phyloP scores from a whole-genome alignment of 1,140 invertebrate genomes.

The Zaprionus africanus region DNA sequence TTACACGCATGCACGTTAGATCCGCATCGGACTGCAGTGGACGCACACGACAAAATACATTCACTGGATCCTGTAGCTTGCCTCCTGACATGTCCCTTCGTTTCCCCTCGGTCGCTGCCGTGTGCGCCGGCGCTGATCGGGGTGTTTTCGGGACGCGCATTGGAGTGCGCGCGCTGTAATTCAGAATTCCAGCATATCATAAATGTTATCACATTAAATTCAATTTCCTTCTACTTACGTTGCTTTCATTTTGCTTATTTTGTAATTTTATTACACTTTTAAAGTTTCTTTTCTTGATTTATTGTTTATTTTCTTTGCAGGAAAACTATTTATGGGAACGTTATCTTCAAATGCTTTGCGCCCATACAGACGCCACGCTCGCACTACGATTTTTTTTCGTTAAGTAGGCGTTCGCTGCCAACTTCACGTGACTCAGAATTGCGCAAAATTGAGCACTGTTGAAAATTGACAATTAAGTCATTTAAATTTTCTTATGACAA shows the following conservation, averaged over 20 bases:
- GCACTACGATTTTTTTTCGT: slow-evolving; percentile 16
- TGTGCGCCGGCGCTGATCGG: slow-evolving; percentile 31
- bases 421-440: slow-evolving; percentile 20
- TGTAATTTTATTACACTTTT: slow-evolving; percentile 14
- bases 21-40: slow-evolving; percentile 89
- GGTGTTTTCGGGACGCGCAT: slow-evolving; percentile 68
- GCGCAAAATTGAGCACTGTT: background rate
- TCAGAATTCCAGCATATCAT: background rate
- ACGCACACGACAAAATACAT: slow-evolving; percentile 93
- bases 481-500: background rate
- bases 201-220: background rate
- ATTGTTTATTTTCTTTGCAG: background rate
- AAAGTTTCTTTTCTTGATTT: background rate
- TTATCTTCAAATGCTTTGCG: slow-evolving; percentile 71
- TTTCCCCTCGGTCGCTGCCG: slow-evolving; percentile 35
- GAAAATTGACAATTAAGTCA: background rate
- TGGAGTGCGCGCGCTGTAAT: slow-evolving; percentile 77
- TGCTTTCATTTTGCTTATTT: slow-evolving; percentile 60
- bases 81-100: slow-evolving; percentile 43
- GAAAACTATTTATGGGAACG: slow-evolving; percentile 27
- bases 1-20: slow-evolving; percentile 89
- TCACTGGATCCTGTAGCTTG: slow-evolving; percentile 86
- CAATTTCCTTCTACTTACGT: slow-evolving; percentile 48
- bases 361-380: slow-evolving; percentile 71
- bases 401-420: slow-evolving; percentile 17